These are phyloP conservation scores for Sebastes hubbsi DNA, from an alignment of 2,797 vertebrate species.

Conservation along the genomic window DNA sequence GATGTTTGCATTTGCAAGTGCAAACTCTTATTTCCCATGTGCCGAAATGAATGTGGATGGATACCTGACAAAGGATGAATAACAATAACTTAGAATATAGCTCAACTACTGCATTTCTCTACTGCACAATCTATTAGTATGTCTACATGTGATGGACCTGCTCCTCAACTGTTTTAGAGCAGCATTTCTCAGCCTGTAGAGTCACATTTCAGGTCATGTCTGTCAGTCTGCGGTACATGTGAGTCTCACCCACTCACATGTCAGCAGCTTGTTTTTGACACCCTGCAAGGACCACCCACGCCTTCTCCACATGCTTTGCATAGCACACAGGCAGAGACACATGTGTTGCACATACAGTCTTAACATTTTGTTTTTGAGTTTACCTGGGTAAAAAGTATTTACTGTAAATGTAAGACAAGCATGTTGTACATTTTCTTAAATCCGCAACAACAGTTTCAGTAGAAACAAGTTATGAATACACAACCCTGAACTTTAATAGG, in stretches of 20 bases:
- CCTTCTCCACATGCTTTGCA: constrained; percentile 20
- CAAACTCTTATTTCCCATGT: neutral
- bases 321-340: neutral
- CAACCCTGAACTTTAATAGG: neutral
- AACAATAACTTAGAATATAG: neutral
- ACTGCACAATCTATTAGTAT: no score
- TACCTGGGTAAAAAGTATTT: neutral
- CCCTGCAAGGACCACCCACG: constrained; percentile 5
- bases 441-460: neutral
- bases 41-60: neutral
- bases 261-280: constrained; percentile 26
- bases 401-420: neutral
- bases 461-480: neutral
- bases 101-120: neutral
- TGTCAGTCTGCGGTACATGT: neutral
- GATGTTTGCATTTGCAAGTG: neutral
- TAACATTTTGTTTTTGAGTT: fast-evolving
- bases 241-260: constrained; percentile 24
- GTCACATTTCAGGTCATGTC: constrained; percentile 17
- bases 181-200: neutral
- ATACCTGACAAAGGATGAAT: no score
- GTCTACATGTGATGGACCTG: neutral
- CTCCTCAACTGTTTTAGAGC: neutral
- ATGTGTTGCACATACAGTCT: neutral
- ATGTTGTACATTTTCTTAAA: neutral